These are phyloP conservation scores for Netelia inedita DNA, from an alignment of 2,888 invertebrate genomes.

Conservation along the genomic window DNA sequence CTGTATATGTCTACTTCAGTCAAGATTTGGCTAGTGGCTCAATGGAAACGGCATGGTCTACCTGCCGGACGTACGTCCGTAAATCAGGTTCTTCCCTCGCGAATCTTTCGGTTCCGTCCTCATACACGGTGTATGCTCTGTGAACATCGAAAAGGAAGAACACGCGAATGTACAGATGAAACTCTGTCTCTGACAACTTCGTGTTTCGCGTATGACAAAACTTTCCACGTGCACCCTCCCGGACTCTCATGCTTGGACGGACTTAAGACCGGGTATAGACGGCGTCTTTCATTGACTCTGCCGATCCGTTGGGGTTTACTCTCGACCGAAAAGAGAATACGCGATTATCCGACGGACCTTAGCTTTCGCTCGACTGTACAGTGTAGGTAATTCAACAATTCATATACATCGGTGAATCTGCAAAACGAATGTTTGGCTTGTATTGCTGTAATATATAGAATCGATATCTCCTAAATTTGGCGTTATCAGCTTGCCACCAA, in stretches of 20 bases:
- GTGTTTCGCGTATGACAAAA: constrained; percentile 73
- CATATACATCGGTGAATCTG: constrained; percentile 22
- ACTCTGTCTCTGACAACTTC: constrained; percentile 11
- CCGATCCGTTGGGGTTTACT: constrained; percentile 76
- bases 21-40: constrained; percentile 51
- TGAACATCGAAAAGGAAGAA: constrained; percentile 15
- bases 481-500: constrained; percentile 21
- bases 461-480: constrained; percentile 43
- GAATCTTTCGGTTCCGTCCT: constrained; percentile 23
- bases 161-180: constrained; percentile 34
- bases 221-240: constrained; percentile 72
- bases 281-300: constrained; percentile 80
- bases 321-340: constrained; percentile 82
- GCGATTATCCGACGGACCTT: constrained; percentile 78
- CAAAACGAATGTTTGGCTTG: constrained; percentile 56
- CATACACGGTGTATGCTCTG: constrained; percentile 20
- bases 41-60: constrained; percentile 36
- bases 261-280: constrained; percentile 71
- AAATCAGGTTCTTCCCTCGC: constrained; percentile 47
- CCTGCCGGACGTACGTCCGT: constrained; percentile 32
- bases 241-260: constrained; percentile 69
- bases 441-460: constrained; percentile 31
- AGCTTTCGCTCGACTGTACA: constrained; percentile 52
- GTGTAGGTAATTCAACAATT: constrained; percentile 22
- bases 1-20: constrained; percentile 11